phyloP scores from a whole-genome alignment of 2,113 vertebrate species.

The Megalops atlanticus region DNA sequence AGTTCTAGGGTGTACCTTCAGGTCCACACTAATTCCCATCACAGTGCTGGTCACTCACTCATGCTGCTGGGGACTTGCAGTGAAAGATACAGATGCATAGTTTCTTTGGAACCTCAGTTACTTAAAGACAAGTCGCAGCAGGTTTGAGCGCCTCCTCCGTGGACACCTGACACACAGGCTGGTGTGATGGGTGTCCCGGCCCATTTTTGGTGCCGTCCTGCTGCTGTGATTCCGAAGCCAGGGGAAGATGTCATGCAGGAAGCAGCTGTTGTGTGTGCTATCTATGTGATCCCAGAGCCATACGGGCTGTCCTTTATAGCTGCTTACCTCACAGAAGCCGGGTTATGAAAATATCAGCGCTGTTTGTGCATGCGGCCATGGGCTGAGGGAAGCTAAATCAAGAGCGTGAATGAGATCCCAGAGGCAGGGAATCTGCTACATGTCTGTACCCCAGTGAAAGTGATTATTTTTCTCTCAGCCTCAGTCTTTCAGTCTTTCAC shows the following conservation, averaged over 20 bases:
- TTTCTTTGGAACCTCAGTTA: background rate
- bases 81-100: no score
- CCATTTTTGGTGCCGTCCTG: slow-evolving; percentile 46
- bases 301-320: slow-evolving; percentile 61
- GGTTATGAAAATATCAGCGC: slow-evolving; percentile 76
- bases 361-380: slow-evolving; percentile 47
- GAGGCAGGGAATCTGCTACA: background rate
- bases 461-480: no score
- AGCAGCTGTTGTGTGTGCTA: slow-evolving; percentile 67
- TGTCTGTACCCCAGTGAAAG: no score
- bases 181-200: slow-evolving; percentile 38
- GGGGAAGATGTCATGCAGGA: slow-evolving; percentile 53
- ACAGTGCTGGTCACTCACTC: no score
- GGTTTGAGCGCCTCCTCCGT: background rate
- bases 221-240: slow-evolving; percentile 43
- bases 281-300: slow-evolving; percentile 23
- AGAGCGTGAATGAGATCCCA: slow-evolving; percentile 40
- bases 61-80: no score
- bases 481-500: no score
- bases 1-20: no score
- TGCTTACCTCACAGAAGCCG: slow-evolving; percentile 64
- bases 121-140: background rate
- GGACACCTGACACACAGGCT: slow-evolving; percentile 6
- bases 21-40: no score
- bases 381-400: slow-evolving; percentile 49